Conservation (phyloP, 1,140 invertebrate species). For the Adoxophyes honmai region DNA sequence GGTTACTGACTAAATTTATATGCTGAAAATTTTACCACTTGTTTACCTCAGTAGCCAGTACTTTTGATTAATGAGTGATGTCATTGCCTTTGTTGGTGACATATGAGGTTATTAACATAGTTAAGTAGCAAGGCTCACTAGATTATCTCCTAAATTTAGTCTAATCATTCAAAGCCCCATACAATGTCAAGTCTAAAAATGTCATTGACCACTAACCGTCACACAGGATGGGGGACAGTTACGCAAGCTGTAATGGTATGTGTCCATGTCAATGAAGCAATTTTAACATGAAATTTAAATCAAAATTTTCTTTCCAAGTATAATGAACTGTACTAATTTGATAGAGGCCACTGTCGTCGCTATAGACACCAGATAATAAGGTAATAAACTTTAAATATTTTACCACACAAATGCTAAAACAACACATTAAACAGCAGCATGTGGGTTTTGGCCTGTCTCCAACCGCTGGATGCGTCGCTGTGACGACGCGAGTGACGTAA, state of each 20-base stretch:
- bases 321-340: too few species aligned
- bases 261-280: too few species aligned
- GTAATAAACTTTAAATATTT: slow-evolving; percentile 6
- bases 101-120: slow-evolving; percentile 13
- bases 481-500: slow-evolving; percentile 5
- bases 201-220: not conserved
- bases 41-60: not conserved
- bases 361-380: not conserved
- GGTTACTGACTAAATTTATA: slow-evolving; percentile 4
- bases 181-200: slow-evolving; percentile 7
- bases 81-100: slow-evolving; percentile 16
- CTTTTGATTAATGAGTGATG: slow-evolving; percentile 21
- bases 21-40: slow-evolving; percentile 10
- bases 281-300: too few species aligned
- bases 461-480: slow-evolving; percentile 2
- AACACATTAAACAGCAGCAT: slow-evolving; percentile 1
- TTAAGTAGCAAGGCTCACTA: slow-evolving; percentile 14
- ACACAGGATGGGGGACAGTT: too few species aligned
- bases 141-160: slow-evolving; percentile 11
- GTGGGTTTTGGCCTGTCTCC: slow-evolving; percentile 2
- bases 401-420: slow-evolving; percentile 6
- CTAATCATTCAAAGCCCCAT: slow-evolving; percentile 9
- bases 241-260: too few species aligned
- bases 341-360: not conserved
- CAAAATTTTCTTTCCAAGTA: too few species aligned